Evolutionary conservation across 2,113 vertebrate species (phyloP).

Genomic region (Turnix velox): DNA sequence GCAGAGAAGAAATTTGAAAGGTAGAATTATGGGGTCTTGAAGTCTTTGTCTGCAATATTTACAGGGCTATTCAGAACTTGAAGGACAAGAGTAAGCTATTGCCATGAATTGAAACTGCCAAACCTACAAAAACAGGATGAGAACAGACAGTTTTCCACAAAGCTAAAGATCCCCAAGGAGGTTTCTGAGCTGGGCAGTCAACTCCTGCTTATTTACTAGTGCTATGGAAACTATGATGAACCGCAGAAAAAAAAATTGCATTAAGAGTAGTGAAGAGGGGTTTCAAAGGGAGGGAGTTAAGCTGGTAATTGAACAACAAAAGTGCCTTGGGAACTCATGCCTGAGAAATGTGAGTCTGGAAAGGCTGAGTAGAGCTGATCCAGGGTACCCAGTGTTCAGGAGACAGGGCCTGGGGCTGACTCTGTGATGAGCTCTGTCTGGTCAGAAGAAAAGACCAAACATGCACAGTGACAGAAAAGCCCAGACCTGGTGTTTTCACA

Average conservation of each 20-base stretch:
- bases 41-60: not conserved
- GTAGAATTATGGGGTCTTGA: not conserved
- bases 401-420: not conserved
- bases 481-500: not conserved
- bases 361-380: not conserved
- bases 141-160: not conserved
- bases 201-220: not conserved
- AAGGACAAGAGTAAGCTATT: not conserved
- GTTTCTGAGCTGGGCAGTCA: not conserved
- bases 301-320: not conserved
- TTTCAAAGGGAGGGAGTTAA: not conserved
- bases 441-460: not conserved
- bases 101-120: not conserved
- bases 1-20: not conserved
- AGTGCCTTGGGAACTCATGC: not conserved
- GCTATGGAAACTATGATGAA: constrained; percentile 21
- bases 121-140: not conserved
- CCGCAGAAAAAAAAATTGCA: not conserved
- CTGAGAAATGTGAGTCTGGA: not conserved
- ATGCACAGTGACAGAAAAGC: not conserved
- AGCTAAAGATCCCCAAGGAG: not conserved
- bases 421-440: not conserved
- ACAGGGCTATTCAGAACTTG: not conserved
- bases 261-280: not conserved
- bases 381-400: not conserved